Evolutionary conservation across 2,888 invertebrate genomes (phyloP).

Genomic region (Patella caerulea): DNA sequence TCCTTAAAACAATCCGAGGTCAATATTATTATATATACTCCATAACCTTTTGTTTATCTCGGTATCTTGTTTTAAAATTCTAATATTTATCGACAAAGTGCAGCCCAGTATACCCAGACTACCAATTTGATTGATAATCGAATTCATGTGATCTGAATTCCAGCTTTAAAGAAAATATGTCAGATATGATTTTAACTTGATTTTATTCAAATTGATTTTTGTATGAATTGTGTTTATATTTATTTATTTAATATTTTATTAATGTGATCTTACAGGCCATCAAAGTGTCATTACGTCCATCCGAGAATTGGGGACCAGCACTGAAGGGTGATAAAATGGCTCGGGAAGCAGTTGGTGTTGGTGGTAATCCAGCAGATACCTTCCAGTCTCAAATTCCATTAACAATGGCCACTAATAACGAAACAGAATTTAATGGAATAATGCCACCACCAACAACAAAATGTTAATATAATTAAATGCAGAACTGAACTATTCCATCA

Average conservation of each 20-base stretch:
- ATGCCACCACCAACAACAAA: not conserved
- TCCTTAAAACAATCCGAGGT: too few relatives aligned
- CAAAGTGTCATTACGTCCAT: conserved; percentile 56
- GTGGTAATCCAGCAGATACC: conserved; percentile 29
- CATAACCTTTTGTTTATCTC: too few relatives aligned
- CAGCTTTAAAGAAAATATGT: not conserved
- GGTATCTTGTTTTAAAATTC: too few relatives aligned
- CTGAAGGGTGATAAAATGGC: conserved; percentile 47
- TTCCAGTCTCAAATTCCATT: conserved; percentile 51
- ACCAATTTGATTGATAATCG: conserved; percentile 4
- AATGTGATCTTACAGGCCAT: conserved; percentile 53
- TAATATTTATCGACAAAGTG: too few relatives aligned
- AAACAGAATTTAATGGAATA: not conserved
- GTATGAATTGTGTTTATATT: not conserved
- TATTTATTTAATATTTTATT: not conserved
- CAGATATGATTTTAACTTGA: not conserved
- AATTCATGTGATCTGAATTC: too few relatives aligned
- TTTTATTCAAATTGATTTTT: not conserved
- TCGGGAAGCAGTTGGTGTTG: conserved; percentile 36
- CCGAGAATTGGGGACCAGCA: conserved; percentile 68
- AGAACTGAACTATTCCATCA: too few relatives aligned
- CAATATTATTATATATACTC: too few relatives aligned
- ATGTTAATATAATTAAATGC: not conserved
- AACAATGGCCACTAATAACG: conserved; percentile 20
- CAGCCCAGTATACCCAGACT: not conserved